phyloP scores from a whole-genome alignment of 2,797 vertebrate species.

The Crax fasciolata region DNA sequence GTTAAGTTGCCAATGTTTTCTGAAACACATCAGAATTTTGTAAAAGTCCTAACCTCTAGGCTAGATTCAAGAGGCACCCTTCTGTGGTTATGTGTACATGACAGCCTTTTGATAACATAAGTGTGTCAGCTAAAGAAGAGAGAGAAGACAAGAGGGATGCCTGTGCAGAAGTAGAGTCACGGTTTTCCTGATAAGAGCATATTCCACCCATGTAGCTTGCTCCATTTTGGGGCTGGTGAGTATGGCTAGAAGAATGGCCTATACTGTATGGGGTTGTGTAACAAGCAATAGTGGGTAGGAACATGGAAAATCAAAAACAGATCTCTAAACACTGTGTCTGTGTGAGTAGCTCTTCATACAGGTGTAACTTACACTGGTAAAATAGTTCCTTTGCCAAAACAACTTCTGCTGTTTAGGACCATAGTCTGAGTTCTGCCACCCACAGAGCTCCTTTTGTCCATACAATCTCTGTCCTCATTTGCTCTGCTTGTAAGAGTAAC shows the following conservation, averaged over 20 bases:
- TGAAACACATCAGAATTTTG: not conserved
- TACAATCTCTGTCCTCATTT: not conserved
- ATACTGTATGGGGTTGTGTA: not conserved
- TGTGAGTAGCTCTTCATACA: not conserved
- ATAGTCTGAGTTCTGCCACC: not conserved
- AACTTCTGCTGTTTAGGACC: not conserved
- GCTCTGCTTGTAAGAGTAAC: not conserved
- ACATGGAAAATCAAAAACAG: too few species aligned
- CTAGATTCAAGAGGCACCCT: not conserved
- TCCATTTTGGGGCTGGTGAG: not conserved
- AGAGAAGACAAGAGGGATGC: not conserved
- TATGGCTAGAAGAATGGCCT: not conserved
- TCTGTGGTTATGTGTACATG: not conserved
- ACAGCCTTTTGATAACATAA: not conserved
- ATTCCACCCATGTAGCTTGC: not conserved
- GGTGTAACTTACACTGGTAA: not conserved
- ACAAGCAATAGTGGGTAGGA: not conserved
- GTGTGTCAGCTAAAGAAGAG: not conserved
- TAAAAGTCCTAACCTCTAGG: not conserved
- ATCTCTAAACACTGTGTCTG: not conserved
- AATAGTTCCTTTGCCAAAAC: not conserved
- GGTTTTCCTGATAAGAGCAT: not conserved
- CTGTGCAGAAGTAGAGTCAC: not conserved
- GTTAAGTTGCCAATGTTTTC: not conserved
- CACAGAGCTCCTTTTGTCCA: not conserved